These are phyloP conservation scores for Acanthoscelides obtectus DNA, from an alignment of 2,888 invertebrate genomes.

Conservation along the genomic window DNA sequence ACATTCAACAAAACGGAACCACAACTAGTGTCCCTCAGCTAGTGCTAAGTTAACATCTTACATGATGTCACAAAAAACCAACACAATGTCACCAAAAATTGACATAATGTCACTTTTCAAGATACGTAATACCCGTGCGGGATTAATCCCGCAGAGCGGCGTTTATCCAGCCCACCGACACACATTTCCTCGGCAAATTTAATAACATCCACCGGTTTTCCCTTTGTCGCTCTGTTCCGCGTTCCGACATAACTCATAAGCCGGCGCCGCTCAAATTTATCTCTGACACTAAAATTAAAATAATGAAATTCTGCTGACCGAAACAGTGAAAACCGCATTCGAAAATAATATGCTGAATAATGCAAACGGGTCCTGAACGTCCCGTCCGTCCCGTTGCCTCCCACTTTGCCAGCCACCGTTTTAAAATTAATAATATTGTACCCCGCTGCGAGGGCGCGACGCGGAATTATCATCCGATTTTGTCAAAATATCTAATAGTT, in stretches of 20 bases:
- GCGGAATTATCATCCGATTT: background rate
- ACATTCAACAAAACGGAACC: no score
- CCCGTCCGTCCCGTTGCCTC: no score
- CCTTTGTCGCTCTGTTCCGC: background rate
- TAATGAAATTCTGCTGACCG: constrained; percentile 2
- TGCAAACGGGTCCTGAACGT: constrained; percentile 1
- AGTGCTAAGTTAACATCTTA: no score
- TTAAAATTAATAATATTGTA: background rate
- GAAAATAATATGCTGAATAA: constrained; percentile 3
- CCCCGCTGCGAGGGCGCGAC: background rate
- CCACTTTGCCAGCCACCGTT: background rate
- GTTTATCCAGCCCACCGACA: background rate
- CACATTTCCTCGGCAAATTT: background rate
- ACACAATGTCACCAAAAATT: no score
- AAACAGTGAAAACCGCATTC: constrained; percentile 3
- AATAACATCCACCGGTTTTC: background rate
- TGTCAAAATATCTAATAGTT: background rate
- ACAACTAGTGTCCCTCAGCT: no score
- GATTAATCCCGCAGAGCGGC: background rate
- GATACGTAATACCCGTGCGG: background rate
- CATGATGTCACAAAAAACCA: no score
- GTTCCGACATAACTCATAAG: background rate
- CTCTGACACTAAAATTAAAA: constrained; percentile 1
- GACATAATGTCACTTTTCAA: no score
- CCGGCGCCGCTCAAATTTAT: background rate